Conservation (phyloP, 2,888 invertebrate genomes). For the Esperia sulphurella region DNA sequence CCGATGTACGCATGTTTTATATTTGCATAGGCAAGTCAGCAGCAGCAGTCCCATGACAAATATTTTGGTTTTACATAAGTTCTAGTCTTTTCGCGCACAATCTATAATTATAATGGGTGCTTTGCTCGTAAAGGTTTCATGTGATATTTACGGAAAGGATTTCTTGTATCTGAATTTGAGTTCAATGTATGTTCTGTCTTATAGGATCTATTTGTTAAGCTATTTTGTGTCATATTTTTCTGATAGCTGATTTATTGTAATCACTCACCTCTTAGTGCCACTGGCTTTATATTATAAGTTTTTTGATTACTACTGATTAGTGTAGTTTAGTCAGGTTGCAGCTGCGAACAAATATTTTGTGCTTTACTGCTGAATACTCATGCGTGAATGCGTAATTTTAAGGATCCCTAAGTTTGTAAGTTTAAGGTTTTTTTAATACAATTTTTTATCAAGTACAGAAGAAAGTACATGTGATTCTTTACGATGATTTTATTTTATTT, state of each 20-base stretch:
- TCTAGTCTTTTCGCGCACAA: constrained; percentile 77
- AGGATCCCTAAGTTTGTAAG: constrained; percentile 54
- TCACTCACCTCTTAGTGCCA: constrained; percentile 69
- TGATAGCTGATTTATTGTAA: constrained; percentile 47
- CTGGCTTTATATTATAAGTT: constrained; percentile 65
- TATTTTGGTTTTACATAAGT: constrained; percentile 51
- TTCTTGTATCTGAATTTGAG: constrained; percentile 45
- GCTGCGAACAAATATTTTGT: constrained; percentile 73
- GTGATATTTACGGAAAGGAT: constrained; percentile 58
- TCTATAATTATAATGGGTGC: constrained; percentile 61
- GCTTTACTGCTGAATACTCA: constrained; percentile 79
- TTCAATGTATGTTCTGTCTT: constrained; percentile 42
- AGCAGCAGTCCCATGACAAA: constrained; percentile 58
- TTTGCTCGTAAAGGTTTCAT: constrained; percentile 63
- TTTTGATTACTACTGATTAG: constrained; percentile 38
- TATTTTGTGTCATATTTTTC: constrained; percentile 73
- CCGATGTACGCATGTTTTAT: constrained; percentile 13
- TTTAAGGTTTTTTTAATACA: constrained; percentile 55
- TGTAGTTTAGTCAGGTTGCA: constrained; percentile 68
- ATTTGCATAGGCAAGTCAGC: constrained; percentile 28
- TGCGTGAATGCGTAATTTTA: constrained; percentile 73
- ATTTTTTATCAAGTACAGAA: constrained; percentile 72
- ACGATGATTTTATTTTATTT: constrained; percentile 60
- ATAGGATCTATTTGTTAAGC: constrained; percentile 50
- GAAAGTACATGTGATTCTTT: constrained; percentile 74